Conservation (phyloP, 2,888 invertebrate genomes). For the Psylliodes chrysocephalus region DNA sequence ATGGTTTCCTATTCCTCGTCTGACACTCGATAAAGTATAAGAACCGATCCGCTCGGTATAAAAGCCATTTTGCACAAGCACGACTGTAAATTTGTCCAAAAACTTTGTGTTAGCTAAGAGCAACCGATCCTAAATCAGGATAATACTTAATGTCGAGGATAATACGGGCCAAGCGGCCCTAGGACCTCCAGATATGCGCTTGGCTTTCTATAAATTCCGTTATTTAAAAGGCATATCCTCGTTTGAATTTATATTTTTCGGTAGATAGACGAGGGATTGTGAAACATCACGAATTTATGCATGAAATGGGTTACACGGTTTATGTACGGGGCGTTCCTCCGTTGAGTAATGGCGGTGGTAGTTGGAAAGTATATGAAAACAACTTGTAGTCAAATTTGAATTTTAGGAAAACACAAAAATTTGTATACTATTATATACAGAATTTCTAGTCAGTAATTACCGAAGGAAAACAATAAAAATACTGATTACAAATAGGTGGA, state of each 20-base stretch:
- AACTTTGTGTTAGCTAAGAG: constrained; percentile 50
- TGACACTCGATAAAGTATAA: constrained; percentile 33
- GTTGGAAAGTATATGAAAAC: not conserved
- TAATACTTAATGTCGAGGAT: constrained; percentile 56
- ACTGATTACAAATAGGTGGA: too few relatives aligned
- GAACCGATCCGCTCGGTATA: constrained; percentile 30
- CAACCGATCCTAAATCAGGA: constrained; percentile 58
- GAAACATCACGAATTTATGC: constrained; percentile 33
- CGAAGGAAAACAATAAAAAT: too few relatives aligned
- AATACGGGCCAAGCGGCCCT: constrained; percentile 45
- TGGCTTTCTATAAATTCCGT: constrained; percentile 38
- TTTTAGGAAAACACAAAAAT: constrained; percentile 1
- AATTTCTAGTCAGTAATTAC: too few relatives aligned
- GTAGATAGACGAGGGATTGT: constrained; percentile 33
- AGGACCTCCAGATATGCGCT: constrained; percentile 38
- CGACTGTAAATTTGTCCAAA: constrained; percentile 59
- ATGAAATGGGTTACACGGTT: constrained; percentile 24
- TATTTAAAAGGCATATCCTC: constrained; percentile 40
- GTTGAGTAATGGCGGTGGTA: constrained; percentile 1
- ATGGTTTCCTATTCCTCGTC: constrained; percentile 11
- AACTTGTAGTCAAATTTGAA: constrained; percentile 3
- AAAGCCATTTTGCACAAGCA: constrained; percentile 50
- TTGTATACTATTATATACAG: not conserved
- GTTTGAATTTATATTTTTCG: constrained; percentile 41
- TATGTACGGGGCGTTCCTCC: constrained; percentile 17